Base-by-base conservation (phyloP, 2,113 vertebrate species). In the Myotis brandtii region DNA sequence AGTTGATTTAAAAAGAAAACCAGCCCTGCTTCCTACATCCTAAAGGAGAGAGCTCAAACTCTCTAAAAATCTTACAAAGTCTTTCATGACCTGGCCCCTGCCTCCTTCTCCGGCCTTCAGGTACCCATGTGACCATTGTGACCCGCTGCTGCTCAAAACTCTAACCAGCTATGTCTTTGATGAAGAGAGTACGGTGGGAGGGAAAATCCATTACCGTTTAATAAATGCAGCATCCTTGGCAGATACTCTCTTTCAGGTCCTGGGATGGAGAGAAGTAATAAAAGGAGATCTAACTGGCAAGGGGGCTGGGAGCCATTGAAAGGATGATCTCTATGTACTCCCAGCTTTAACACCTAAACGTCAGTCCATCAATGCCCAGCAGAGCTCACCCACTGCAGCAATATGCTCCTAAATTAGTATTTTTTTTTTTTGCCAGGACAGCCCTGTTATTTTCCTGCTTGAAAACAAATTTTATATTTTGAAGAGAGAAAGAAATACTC, bases 381-480 rank as follows among this genome's bases (percentile, higher is more conserved):
- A 48, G 46, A 86, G 30, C 27, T 85, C 43, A 54, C 40, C 62
- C 0, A 2, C 32, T 9, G 14, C 17, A 87, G 64, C 27, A 52
- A 8, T 9, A 80, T 13, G 18, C 13, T 62, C 69, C 46, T 32
- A 93, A 94, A 23, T 37, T 37, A 84, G 46, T 46, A n/a, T 80
- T 93, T 95, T 81, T 80, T n/a, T n/a, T n/a, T 93, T 95, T 81
- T 66, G 21, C 21, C 14, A 64, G 54, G 75, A 76, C 9, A 86
- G 25, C 23, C 43, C 67, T 72, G 9, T 27, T 93, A 93, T 93
- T 93, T 95, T 96, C 86, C 91, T 86, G 59, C 73, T 89, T 90
- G 40, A 70, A 64, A 85, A 82, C 46, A 89, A 94, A 80, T 82
- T 92, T 96, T 75, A 76, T 83, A 94, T 83, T 88, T 92, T 86